Evolutionary conservation across 1,140 invertebrate species (phyloP).

Genomic region (Aphelenchoides avenae): DNA sequence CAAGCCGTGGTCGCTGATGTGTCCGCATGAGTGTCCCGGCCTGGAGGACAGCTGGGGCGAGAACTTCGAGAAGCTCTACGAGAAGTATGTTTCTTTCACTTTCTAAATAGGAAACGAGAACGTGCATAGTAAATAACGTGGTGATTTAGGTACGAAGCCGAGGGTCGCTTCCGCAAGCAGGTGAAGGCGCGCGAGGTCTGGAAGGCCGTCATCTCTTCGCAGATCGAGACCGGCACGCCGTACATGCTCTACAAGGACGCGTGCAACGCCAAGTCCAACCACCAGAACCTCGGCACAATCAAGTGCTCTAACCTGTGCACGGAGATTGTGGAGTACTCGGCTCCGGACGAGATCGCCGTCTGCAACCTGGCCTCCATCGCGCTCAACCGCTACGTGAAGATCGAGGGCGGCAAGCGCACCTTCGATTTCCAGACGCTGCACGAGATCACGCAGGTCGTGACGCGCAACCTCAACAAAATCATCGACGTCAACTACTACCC

Average conservation of each 20-base stretch:
- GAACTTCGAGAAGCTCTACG: conserved; percentile 85
- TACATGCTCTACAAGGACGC: conserved; percentile 82
- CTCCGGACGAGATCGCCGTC: conserved; percentile 87
- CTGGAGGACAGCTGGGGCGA: conserved; percentile 86
- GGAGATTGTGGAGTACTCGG: conserved; percentile 87
- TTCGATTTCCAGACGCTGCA: conserved; percentile 87
- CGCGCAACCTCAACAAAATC: conserved; percentile 90
- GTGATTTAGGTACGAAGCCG: conserved; percentile 74
- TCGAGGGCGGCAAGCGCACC: conserved; percentile 61
- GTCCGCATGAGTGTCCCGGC: conserved; percentile 85
- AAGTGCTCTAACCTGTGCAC: conserved; percentile 97
- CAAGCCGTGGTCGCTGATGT: conserved; percentile 89
- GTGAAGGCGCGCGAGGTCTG: conserved; percentile 83
- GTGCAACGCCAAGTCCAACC: conserved; percentile 94
- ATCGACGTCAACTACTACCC: conserved; percentile 97
- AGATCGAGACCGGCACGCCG: conserved; percentile 95
- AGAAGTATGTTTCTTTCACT: conserved; percentile 65
- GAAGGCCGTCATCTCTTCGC: conserved; percentile 87
- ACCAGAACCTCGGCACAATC: conserved; percentile 96
- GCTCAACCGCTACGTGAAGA: conserved; percentile 77
- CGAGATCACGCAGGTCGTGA: conserved; percentile 68
- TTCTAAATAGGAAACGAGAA: background rate
- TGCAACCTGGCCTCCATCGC: conserved; percentile 97
- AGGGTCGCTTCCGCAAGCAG: conserved; percentile 71
- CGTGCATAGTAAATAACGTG: conserved; percentile 9